These are phyloP conservation scores for Sporophila hypoxantha DNA, from an alignment of 2,113 vertebrate species.

Conservation along the genomic window DNA sequence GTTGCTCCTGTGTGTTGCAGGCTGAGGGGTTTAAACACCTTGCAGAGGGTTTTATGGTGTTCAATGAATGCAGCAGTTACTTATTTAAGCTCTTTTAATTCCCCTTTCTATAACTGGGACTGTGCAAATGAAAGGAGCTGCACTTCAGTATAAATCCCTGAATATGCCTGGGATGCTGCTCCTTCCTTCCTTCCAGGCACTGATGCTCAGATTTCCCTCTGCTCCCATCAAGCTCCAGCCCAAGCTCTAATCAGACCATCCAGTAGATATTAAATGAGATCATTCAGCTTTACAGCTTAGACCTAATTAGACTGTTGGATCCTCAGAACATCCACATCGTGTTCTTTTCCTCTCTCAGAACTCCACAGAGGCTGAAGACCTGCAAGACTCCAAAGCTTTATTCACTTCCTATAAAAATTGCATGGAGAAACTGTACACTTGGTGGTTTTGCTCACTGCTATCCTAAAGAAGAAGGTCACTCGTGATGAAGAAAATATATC, in stretches of 20 bases:
- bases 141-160: not conserved
- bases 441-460: not conserved
- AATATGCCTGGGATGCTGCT: not conserved
- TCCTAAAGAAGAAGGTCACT: not conserved
- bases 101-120: not conserved
- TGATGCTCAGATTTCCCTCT: not conserved
- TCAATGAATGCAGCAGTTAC: not conserved
- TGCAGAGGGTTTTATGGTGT: not conserved
- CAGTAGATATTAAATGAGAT: not conserved
- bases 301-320: not conserved
- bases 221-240: not conserved
- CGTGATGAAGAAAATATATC: not conserved
- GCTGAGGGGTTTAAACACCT: not conserved
- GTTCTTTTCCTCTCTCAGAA: not conserved
- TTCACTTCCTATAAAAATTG: not conserved
- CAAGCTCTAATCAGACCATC: not conserved
- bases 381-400: not conserved
- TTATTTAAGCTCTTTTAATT: not conserved
- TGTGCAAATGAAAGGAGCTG: not conserved
- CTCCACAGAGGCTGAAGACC: not conserved
- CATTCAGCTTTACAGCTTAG: constrained; percentile 7
- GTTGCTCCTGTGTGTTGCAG: not conserved
- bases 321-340: not conserved
- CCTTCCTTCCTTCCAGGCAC: not conserved
- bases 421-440: not conserved